Base-by-base conservation (phyloP, 2,888 invertebrate genomes). In the Phrixothrix hirtus region DNA sequence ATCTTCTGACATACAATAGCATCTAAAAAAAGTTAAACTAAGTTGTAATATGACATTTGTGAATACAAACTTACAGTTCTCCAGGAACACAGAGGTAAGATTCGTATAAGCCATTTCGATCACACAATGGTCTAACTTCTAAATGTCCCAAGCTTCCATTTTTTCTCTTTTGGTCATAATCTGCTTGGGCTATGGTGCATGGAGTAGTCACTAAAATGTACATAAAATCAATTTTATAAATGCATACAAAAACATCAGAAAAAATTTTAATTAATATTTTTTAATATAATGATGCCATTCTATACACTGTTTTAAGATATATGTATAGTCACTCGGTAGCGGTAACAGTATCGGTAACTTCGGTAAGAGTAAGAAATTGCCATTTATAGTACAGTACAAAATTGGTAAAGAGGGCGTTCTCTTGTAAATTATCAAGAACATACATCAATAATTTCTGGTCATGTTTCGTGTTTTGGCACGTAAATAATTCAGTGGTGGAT, bases 1-100 rank as follows among this genome's bases (percentile, higher is more conserved):
- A 1, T 80, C 72, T 46, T 81, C 79, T 11, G 82, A 79, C 10
- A 83, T 78, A 60, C 87, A 87, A 66, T 83, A 85, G 67, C 86
- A 86, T 37, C 86, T 87, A 69, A 36, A 67, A 67, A 44, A 12
- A 26, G 12, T 31, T 11, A 2, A 12, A 31, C 7, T 11, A 11
- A 31, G 5, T 31, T 5, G 11, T 2, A 12, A 31, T 2, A 11
- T 13, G 31, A 12, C 6, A 12, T 31, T 31, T 12, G n/a, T n/a
- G n/a, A n/a, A 31, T 15, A 14, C 1, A 15, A 17, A 72, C 79
- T 78, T 77, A 87, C 87, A 84, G 81, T 60, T 86, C 84, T 11
- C 84, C 84, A 0, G 84, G 83, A 11, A 84, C 79, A 62, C 88
- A 88, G 57, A 81, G 78, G 32, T 79, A 78, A 0, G 82, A 71